Percentiles rank a stretch among this genome's conserved stretches.
Conservation (phyloP, 2,888 invertebrate species). For the Mesorhabditis sp. region DNA sequence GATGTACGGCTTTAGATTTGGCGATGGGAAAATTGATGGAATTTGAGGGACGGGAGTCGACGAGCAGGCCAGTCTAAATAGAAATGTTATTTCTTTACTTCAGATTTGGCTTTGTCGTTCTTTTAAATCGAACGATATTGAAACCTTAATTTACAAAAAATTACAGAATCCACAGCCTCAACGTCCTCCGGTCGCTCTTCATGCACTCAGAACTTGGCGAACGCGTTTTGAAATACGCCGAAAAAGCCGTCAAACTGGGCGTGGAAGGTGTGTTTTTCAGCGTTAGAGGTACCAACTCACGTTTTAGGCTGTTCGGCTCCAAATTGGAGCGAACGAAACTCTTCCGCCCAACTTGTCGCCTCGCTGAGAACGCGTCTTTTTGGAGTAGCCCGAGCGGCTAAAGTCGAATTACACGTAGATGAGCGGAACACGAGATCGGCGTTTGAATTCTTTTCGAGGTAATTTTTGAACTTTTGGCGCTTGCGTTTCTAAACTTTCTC, state of each 20-base stretch:
- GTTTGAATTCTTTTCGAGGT: constrained; percentile 46
- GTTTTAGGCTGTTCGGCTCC: constrained; percentile 23
- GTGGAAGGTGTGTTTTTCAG: constrained; percentile 8
- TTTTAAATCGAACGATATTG: background rate
- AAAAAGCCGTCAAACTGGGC: constrained; percentile 3
- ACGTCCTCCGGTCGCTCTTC: constrained; percentile 77
- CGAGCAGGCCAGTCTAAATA: background rate
- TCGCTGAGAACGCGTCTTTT: constrained; percentile 31
- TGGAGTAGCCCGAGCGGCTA: constrained; percentile 31
- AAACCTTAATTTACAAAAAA: background rate
- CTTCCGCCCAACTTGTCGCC: constrained; percentile 40
- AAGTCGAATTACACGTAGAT: constrained; percentile 26
- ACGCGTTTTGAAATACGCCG: constrained; percentile 70
- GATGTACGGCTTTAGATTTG: constrained; percentile 10
- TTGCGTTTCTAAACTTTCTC: constrained; percentile 12
- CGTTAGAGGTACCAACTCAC: background rate
- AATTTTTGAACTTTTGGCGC: constrained; percentile 8
- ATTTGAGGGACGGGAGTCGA: constrained; percentile 18
- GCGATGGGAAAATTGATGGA: constrained; percentile 23
- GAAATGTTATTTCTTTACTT: constrained; percentile 1
- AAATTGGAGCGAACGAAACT: constrained; percentile 45
- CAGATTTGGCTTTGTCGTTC: background rate
- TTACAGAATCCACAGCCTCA: constrained; percentile 70
- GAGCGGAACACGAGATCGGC: constrained; percentile 36
- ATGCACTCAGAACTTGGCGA: constrained; percentile 75